Percentiles rank a stretch among this genome's conserved stretches.
phyloP scores from a whole-genome alignment of 2,797 vertebrate species.

The Pseudochromis fuscus region DNA sequence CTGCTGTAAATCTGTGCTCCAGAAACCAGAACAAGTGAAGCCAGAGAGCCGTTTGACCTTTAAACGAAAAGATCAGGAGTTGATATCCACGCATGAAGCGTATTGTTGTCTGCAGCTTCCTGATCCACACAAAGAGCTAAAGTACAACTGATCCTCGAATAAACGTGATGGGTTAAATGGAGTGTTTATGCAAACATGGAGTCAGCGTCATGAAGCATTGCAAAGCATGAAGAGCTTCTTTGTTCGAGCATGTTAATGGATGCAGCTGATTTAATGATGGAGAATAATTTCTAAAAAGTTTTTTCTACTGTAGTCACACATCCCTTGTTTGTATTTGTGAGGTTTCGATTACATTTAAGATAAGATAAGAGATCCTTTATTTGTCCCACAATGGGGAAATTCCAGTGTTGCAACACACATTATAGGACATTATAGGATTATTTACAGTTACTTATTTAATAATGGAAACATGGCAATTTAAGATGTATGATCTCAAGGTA shows the following conservation, averaged over 20 bases:
- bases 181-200: constrained; percentile 48
- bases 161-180: constrained; percentile 40
- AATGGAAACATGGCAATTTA: too few relatives aligned
- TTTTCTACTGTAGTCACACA: too few relatives aligned
- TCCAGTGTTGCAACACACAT: too few relatives aligned
- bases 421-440: too few relatives aligned
- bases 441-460: too few relatives aligned
- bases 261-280: constrained; percentile 34
- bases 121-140: constrained; percentile 14
- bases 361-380: too few relatives aligned
- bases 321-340: too few relatives aligned
- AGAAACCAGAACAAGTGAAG: constrained; percentile 55
- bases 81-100: constrained; percentile 17
- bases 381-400: too few relatives aligned
- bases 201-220: constrained; percentile 23
- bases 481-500: too few relatives aligned
- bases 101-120: constrained; percentile 35
- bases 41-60: constrained; percentile 53
- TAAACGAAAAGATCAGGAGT: constrained; percentile 44
- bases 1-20: constrained; percentile 50
- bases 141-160: neutral
- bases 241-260: constrained; percentile 37
- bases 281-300: too few relatives aligned
- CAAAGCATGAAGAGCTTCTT: constrained; percentile 17
- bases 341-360: too few relatives aligned